Evolutionary conservation across 2,113 vertebrate species (phyloP).

Genomic region (Elephas maximus): DNA sequence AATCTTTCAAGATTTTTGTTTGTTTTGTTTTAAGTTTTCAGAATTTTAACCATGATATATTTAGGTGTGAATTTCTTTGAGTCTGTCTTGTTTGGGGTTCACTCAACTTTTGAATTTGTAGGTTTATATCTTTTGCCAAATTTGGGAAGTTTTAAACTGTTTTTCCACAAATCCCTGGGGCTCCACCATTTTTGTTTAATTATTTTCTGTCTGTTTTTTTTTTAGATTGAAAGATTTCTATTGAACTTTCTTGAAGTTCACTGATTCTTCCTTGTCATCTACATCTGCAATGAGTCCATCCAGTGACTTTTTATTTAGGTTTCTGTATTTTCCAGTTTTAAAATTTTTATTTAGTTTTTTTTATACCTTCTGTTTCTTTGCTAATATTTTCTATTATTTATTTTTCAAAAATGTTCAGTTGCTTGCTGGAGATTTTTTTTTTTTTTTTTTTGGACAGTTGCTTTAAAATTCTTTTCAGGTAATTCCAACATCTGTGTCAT

Average conservation of each 20-base stretch:
- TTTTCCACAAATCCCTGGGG: no score
- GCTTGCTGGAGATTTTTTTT: conserved; percentile 34
- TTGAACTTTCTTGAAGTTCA: not conserved
- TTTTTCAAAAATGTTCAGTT: not conserved
- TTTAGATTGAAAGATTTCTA: not conserved
- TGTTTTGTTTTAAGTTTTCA: not conserved
- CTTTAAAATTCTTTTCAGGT: not conserved
- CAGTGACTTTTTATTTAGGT: not conserved
- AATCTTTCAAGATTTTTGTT: not conserved
- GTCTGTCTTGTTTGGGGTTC: no score
- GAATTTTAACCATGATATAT: not conserved
- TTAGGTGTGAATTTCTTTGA: not conserved
- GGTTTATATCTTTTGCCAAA: not conserved
- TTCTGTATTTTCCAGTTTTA: not conserved
- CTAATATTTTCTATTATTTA: not conserved
- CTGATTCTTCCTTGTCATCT: not conserved
- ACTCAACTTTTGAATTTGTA: no score
- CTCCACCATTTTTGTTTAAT: not conserved
- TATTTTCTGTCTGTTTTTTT: not conserved
- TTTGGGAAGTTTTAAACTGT: not conserved
- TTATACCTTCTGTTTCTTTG: conserved; percentile 12
- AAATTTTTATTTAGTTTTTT: not conserved
- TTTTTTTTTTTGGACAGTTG: conserved; percentile 51
- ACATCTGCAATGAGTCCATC: not conserved
- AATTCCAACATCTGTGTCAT: no score